Evolutionary conservation across 2,888 invertebrate species (phyloP), one percentile per base, ranked within the genome.

Genomic region (Protula sp.): DNA sequence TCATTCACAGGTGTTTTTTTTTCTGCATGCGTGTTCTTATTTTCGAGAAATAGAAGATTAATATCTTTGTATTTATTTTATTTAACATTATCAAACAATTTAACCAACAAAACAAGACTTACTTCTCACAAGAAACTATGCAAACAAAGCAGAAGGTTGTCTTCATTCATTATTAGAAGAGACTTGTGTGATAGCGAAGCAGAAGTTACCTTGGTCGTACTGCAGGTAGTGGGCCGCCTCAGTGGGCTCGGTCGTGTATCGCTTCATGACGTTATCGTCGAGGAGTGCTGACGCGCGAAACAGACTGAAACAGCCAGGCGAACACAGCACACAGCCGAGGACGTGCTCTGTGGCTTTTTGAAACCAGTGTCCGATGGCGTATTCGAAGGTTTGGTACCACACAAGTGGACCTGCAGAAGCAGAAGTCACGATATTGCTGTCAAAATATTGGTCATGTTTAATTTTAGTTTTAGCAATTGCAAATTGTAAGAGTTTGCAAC

Each of bases 281-380:
- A 74, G 69, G 2, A 74, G 55, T n/a, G 73, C 70, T 5, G 72
- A 72, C 0, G 69, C 73, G 19, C 74, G 59, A 59, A 74, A 74
- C 55, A 74, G 55, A 56, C 70, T 70, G 68, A 74, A 74, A 59
- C 74, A 74, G 27, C 74, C 74, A 9, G 74, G 74, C 57, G 69
- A 70, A 54, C 74, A 74, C 22, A 74, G 65, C 3, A 74, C 74
- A 61, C 73, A 73, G 0, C 74, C 74, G 68, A 92, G 89, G 75
- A 91, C 88, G 80, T 93, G 92, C 77, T 93, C 93, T 0, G 92
- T 91, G 5, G 92, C 89, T 81, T 93, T 93, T 81, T 92, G 92
- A 70, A 93, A 84, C 93, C 93, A 93, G 84, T 93, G 92, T 2
- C 92, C 92, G 65, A 93, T 88, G 0, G 92, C 92, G 75, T 93